phyloP scores from a whole-genome alignment of 2,113 vertebrate genomes.

The Ceyx margarethae region DNA sequence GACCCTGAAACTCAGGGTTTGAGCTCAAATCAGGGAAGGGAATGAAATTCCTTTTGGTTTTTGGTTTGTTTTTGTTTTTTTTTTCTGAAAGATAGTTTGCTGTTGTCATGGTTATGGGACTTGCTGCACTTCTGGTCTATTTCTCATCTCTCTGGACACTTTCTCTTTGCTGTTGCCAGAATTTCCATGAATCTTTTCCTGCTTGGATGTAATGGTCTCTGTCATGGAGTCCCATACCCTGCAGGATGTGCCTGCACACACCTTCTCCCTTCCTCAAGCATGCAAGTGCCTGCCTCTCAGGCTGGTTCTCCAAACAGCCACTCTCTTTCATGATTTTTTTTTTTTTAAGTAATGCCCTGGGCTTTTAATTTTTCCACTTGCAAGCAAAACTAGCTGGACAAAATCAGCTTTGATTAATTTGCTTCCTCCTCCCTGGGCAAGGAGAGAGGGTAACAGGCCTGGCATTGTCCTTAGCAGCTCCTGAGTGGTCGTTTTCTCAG shows the following conservation, averaged over 20 bases:
- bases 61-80: too few species aligned
- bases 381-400: conserved; percentile 1
- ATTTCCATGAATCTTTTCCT: neutral
- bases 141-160: neutral
- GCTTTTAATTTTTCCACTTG: conserved; percentile 24
- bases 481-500: neutral
- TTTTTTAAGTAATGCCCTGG: neutral
- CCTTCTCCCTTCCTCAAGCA: neutral
- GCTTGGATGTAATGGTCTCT: neutral
- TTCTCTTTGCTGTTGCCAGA: neutral
- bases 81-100: neutral
- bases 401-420: conserved; percentile 39
- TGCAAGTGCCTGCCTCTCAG: neutral
- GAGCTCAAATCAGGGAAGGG: neutral
- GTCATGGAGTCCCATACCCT: neutral
- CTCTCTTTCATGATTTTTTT: neutral
- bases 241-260: neutral
- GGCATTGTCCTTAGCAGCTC: neutral
- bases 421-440: neutral
- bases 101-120: neutral
- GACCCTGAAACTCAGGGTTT: neutral
- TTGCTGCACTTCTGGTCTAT: neutral
- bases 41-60: neutral
- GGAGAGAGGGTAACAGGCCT: neutral
- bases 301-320: neutral